Conservation (phyloP, 2,113 vertebrate species). For the Nycticebus coucang region DNA sequence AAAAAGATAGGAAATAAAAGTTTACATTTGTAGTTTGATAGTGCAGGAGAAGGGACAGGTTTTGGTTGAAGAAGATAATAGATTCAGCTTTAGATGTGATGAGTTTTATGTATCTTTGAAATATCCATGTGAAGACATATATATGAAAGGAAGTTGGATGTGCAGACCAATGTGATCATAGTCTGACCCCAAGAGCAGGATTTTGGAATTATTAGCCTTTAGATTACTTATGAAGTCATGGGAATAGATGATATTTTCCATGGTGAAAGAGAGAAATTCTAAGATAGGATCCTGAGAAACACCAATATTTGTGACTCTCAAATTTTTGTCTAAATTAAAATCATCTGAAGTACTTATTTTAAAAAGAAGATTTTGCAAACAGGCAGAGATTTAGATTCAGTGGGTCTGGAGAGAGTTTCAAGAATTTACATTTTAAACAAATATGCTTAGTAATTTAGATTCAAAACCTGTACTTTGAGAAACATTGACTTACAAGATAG, state of each 20-base stretch:
- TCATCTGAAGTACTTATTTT: not conserved
- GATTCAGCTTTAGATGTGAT: not conserved
- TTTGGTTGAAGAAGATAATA: not conserved
- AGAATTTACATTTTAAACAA: not conserved
- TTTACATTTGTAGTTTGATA: not conserved
- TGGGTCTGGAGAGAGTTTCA: not conserved
- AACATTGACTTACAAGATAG: not conserved
- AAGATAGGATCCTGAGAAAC: not conserved
- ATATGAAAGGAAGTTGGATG: not conserved
- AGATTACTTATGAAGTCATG: not conserved
- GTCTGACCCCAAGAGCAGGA: not conserved
- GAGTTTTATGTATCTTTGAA: slow-evolving; percentile 1
- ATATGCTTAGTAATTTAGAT: not conserved
- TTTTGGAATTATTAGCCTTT: not conserved
- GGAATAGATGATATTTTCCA: not conserved
- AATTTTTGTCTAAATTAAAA: not conserved
- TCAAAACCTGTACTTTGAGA: not conserved
- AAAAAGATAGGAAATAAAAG: not conserved
- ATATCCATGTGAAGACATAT: not conserved
- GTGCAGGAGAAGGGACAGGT: not conserved
- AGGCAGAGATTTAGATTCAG: not conserved
- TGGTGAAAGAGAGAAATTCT: not conserved
- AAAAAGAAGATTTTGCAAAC: not conserved
- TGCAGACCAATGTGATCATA: not conserved
- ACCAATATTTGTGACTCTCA: not conserved